A percentile compares a stretch with the other conserved stretches of the same genome.
These are phyloP conservation scores for Spizaetus ornatus DNA, from an alignment of 2,113 vertebrate genomes.

Conservation along the genomic window DNA sequence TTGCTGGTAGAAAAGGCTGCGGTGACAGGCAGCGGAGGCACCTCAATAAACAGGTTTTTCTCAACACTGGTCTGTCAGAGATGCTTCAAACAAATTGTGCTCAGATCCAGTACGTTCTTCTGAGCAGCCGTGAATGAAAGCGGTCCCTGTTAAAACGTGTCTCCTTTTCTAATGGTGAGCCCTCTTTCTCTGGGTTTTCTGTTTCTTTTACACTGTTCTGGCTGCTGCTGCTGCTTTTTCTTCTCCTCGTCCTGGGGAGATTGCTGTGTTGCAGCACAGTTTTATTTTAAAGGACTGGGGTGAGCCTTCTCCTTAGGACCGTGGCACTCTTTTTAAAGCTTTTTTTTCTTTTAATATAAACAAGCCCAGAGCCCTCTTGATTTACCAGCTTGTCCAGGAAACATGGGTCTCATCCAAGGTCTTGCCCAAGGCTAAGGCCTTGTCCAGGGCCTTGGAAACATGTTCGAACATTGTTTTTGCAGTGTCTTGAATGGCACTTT, in stretches of 20 bases:
- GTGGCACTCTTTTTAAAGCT: rapidly evolving
- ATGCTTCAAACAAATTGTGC: not conserved
- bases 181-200: not conserved
- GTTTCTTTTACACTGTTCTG: not conserved
- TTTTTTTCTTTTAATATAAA: not conserved
- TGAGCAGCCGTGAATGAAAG: not conserved
- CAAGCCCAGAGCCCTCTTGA: not conserved
- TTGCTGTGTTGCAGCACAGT: not conserved
- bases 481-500: not conserved
- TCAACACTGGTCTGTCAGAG: not conserved
- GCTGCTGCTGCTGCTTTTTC: not conserved
- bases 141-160: not conserved
- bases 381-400: not conserved
- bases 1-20: not conserved
- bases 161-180: rapidly evolving
- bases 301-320: not conserved
- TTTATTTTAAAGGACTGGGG: not conserved
- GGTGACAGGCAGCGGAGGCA: not conserved
- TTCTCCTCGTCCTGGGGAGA: not conserved
- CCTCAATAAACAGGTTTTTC: not conserved
- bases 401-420: not conserved
- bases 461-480: not conserved
- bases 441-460: not conserved
- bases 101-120: not conserved
- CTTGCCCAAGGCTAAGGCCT: not conserved